These are phyloP conservation scores for Crotalus viridis DNA, from an alignment of 2,113 vertebrate species.

Conservation along the genomic window DNA sequence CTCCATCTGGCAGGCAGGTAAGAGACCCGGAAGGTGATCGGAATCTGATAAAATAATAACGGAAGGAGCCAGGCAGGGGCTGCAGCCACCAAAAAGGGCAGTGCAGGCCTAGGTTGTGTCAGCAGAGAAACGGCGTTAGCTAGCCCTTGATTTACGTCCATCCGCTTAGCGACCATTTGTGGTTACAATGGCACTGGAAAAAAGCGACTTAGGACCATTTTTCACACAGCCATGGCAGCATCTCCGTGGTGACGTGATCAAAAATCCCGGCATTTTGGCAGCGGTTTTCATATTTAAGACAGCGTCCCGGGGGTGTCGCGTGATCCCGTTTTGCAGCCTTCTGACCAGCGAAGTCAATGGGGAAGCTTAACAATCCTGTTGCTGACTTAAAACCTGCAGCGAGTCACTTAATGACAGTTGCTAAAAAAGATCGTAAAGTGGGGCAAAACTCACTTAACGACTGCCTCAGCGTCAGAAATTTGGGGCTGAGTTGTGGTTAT, in stretches of 20 bases:
- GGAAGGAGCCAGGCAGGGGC: too few relatives aligned
- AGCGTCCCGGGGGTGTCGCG: too few relatives aligned
- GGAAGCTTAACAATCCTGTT: too few relatives aligned
- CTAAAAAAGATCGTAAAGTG: background rate
- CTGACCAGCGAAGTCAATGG: background rate
- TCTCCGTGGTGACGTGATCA: too few relatives aligned
- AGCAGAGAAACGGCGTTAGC: too few relatives aligned
- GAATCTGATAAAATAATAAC: background rate
- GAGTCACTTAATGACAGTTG: background rate
- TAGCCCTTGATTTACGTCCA: too few relatives aligned
- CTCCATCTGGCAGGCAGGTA: slow-evolving; percentile 77
- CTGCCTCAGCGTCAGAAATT: too few relatives aligned
- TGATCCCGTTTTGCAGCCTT: background rate
- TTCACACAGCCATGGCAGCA: background rate
- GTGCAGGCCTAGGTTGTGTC: too few relatives aligned
- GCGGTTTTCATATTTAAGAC: background rate
- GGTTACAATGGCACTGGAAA: too few relatives aligned
- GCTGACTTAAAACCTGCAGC: background rate
- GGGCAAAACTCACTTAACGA: background rate
- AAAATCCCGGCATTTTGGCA: too few relatives aligned
- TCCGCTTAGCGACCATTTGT: too few relatives aligned
- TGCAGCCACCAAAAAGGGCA: background rate
- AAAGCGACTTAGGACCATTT: too few relatives aligned
- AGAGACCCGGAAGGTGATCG: background rate
- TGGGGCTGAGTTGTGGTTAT: background rate